A percentile compares a stretch with the other conserved stretches of the same genome.
phyloP scores from a whole-genome alignment of 2,797 vertebrate genomes.

The Enteromius radiatus region DNA sequence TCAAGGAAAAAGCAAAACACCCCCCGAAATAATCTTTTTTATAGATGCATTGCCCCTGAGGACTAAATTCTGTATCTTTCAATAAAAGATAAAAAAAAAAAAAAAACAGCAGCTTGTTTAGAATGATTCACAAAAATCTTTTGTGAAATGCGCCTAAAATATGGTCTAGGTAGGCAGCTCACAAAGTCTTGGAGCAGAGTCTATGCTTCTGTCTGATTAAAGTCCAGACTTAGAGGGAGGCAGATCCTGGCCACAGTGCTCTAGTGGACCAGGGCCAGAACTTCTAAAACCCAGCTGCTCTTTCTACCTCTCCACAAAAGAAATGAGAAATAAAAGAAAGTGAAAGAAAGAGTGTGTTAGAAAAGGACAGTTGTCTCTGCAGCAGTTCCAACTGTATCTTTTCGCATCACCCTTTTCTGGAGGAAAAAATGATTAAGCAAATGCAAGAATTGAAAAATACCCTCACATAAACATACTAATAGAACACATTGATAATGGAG shows the following conservation, averaged over 20 bases:
- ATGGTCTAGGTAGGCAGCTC: background rate
- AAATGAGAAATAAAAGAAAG: slow-evolving; percentile 37
- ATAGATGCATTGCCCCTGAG: too few relatives aligned
- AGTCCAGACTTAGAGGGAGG: slow-evolving; percentile 7
- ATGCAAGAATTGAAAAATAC: slow-evolving; percentile 27
- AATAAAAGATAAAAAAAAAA: too few relatives aligned
- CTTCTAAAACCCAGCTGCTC: slow-evolving; percentile 61
- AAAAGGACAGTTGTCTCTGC: slow-evolving; percentile 23
- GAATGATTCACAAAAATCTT: too few relatives aligned
- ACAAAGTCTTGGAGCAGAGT: background rate
- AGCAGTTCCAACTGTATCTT: slow-evolving; percentile 51
- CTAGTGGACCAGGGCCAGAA: slow-evolving; percentile 50
- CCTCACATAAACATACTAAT: slow-evolving; percentile 19
- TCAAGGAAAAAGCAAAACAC: too few relatives aligned
- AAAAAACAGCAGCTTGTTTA: too few relatives aligned
- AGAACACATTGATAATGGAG: background rate
- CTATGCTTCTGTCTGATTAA: slow-evolving; percentile 28
- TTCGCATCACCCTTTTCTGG: slow-evolving; percentile 42
- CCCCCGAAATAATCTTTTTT: too few relatives aligned
- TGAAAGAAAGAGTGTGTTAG: slow-evolving; percentile 24
- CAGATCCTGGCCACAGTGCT: slow-evolving; percentile 16
- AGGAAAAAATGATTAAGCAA: slow-evolving; percentile 55
- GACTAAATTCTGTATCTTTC: too few relatives aligned
- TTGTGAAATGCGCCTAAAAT: background rate
- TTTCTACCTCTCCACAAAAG: slow-evolving; percentile 46